Conservation (phyloP, 2,888 invertebrate species). For the Thereva nobilitata region DNA sequence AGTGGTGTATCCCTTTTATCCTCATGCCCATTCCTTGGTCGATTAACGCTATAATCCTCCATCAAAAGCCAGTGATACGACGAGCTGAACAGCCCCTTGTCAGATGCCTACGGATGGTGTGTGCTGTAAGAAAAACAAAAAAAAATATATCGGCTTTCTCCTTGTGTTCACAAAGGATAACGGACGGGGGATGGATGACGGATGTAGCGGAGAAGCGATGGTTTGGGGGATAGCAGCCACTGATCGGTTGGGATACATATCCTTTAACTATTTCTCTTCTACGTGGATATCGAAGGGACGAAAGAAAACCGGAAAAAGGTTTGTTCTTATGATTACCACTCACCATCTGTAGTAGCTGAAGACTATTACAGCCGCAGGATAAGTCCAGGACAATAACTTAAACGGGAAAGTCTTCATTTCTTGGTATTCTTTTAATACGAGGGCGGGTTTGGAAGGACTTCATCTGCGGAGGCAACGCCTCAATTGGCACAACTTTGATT, state of each 20-base stretch:
- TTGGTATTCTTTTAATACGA: constrained; percentile 12
- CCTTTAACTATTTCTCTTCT: background rate
- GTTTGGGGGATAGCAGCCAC: too few species aligned
- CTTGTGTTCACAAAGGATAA: too few species aligned
- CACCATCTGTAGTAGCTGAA: constrained; percentile 54
- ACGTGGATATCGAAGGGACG: background rate
- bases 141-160: background rate
- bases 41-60: constrained; percentile 54
- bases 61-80: constrained; percentile 59
- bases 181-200: too few species aligned
- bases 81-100: constrained; percentile 55
- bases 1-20: constrained; percentile 45
- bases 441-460: background rate
- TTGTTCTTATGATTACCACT: constrained; percentile 43
- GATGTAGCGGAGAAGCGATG: too few species aligned
- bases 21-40: constrained; percentile 43
- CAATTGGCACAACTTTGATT: constrained; percentile 50
- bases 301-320: constrained; percentile 11
- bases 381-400: constrained; percentile 55
- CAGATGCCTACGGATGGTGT: constrained; percentile 51
- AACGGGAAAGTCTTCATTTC: constrained; percentile 47
- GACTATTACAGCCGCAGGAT: constrained; percentile 52
- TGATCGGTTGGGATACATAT: too few species aligned
- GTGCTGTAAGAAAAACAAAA: constrained; percentile 16
- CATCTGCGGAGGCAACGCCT: constrained; percentile 36